Base-by-base conservation (phyloP, 1,140 invertebrate species). In the Yoshiicerus persimilis region DNA sequence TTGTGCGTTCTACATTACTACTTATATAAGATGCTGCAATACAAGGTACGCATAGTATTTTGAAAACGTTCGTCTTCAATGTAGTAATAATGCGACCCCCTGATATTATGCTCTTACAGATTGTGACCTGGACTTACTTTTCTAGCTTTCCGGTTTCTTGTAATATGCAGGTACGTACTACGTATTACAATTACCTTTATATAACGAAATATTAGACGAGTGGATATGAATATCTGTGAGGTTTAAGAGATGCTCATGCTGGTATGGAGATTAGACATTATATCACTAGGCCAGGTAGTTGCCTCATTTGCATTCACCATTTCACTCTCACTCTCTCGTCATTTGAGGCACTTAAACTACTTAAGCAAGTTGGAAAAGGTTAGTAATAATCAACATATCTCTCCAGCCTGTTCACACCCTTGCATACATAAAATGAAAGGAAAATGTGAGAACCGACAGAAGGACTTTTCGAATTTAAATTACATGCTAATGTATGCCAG, bases 401-500 rank as follows among this genome's bases (percentile, higher is more conserved):
- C 47, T 56, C 13, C n/a, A n/a, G 30, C 30, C 75, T 84, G 83
- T 84, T 84, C 83, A 84, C 83, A 84, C 83, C 83, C 83, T 23
- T 47, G 83, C 20, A 47, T 84, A 56, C 39, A 84, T 83, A 36
- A 77, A 83, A 36, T 20, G 32, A 83, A 39, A 83, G 77, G 32
- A 38, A 83, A 83, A 83, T 39, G 38, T 83, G 77, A 34, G 77
- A 83, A 83, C 6, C 66, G 66, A 70, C 66, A 70, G 66, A 30
- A 25, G 30, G 66, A 13, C 66, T 25, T 13, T 70, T 70, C 27
- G 64, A 70, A 70, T 70, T 30, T 70, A 70, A 70, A 70, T 70
- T 13, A 27, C 25, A 30, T 70, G 66, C 47, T 56, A 56, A 56
- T 56, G 47, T n/a, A 56, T 56, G 13, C 41, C n/a, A 47, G 47